Percentiles rank a stretch among this genome's conserved stretches.
These are phyloP conservation scores for Pelvicachromis taeniatus DNA, from an alignment of 2,113 vertebrate species.

Conservation along the genomic window DNA sequence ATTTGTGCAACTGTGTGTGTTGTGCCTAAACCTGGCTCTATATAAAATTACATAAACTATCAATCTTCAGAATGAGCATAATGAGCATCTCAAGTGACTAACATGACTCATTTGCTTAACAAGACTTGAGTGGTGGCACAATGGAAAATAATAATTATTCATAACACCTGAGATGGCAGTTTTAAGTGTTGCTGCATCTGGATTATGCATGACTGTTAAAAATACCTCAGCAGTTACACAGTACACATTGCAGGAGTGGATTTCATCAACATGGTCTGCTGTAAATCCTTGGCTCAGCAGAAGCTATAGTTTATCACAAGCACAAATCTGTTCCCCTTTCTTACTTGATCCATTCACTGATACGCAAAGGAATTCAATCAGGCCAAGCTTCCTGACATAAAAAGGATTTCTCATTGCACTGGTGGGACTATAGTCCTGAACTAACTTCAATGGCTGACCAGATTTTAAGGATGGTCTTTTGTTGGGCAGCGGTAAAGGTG, in stretches of 20 bases:
- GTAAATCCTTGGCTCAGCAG: conserved; percentile 70
- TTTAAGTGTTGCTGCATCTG: conserved; percentile 14
- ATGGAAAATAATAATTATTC: conserved; percentile 19
- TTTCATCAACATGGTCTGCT: conserved; percentile 63
- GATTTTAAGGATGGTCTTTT: conserved; percentile 69
- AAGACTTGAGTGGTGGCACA: conserved; percentile 7
- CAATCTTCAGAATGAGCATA: background rate
- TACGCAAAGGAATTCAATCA: conserved; percentile 78
- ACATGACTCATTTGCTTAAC: conserved; percentile 19
- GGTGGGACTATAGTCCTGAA: conserved; percentile 47
- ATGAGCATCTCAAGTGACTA: background rate
- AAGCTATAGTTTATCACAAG: conserved; percentile 71
- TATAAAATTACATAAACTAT: background rate
- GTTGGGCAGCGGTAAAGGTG: conserved; percentile 73
- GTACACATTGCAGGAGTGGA: conserved; percentile 53
- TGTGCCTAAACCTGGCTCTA: background rate
- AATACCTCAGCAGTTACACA: conserved; percentile 16
- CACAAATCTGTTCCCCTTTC: conserved; percentile 70
- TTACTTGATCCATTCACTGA: conserved; percentile 75
- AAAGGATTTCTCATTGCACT: conserved; percentile 65
- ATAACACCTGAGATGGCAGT: conserved; percentile 24
- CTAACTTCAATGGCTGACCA: conserved; percentile 60
- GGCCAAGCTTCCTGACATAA: conserved; percentile 69
- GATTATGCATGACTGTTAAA: conserved; percentile 44
- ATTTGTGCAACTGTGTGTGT: background rate